Conservation (phyloP, 1,140 invertebrate species). For the Euura lappo region DNA sequence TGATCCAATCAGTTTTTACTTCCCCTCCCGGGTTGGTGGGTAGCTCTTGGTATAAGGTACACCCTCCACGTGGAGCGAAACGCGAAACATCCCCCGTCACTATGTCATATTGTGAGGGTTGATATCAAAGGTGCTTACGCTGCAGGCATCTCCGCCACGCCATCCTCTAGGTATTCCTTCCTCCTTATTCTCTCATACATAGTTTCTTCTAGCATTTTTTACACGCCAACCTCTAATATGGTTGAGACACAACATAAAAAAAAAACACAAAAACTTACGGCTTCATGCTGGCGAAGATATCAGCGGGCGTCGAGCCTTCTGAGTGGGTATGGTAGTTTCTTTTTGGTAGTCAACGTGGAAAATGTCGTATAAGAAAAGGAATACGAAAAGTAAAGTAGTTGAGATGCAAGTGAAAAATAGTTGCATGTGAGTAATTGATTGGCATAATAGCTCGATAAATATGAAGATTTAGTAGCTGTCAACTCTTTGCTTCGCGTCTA, state of each 20-base stretch:
- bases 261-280: too few species aligned
- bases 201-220: not conserved
- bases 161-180: not conserved
- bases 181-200: not conserved
- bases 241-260: too few species aligned
- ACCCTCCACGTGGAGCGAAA: conserved; percentile 23
- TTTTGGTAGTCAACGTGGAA: too few species aligned
- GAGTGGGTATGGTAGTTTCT: too few species aligned
- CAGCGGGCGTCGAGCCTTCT: too few species aligned
- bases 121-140: conserved; percentile 28
- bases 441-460: too few species aligned
- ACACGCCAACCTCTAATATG: too few species aligned
- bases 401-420: too few species aligned
- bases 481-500: not conserved
- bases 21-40: conserved; percentile 9
- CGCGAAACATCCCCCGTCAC: conserved; percentile 18
- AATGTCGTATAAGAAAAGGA: too few species aligned
- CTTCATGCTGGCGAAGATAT: too few species aligned
- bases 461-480: not conserved
- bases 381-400: too few species aligned
- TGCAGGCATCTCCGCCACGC: conserved; percentile 15
- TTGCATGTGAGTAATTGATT: too few species aligned
- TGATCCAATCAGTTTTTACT: conserved; percentile 47
- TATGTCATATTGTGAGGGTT: conserved; percentile 31
- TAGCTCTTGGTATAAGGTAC: not conserved